Evolutionary conservation across 2,113 vertebrate species (phyloP).

Genomic region (Cryptomyrus ogoouensis): DNA sequence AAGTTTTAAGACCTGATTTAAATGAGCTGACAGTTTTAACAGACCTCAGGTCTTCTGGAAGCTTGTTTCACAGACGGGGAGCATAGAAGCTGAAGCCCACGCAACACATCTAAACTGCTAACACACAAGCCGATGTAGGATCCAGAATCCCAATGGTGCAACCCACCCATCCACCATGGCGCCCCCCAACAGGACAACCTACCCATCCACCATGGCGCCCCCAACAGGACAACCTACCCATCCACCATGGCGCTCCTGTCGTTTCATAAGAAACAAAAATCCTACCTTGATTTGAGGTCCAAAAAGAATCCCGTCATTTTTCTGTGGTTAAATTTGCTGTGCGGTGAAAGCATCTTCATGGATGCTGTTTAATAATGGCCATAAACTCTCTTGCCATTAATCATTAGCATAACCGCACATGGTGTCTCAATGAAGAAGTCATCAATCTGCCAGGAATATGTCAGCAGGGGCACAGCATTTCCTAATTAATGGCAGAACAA

Average conservation of each 20-base stretch:
- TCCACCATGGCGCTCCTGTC: not conserved
- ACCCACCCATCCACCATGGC: not conserved
- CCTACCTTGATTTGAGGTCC: not conserved
- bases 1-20: not conserved
- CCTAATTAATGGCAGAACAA: not conserved
- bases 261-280: not conserved
- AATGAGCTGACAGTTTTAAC: not conserved
- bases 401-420: not conserved
- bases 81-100: not conserved
- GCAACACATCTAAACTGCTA: not conserved
- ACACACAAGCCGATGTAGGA: not conserved
- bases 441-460: not conserved
- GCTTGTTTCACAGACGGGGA: not conserved
- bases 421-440: not conserved
- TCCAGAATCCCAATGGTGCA: not conserved
- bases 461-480: not conserved
- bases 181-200: not conserved
- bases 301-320: not conserved
- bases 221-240: not conserved
- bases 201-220: not conserved
- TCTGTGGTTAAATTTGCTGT: not conserved
- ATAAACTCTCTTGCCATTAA: not conserved
- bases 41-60: not conserved
- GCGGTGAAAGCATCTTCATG: not conserved
- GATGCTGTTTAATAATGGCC: conserved; percentile 6